Conservation (phyloP, 2,888 invertebrate genomes). For the Margaritifera margaritifera region DNA sequence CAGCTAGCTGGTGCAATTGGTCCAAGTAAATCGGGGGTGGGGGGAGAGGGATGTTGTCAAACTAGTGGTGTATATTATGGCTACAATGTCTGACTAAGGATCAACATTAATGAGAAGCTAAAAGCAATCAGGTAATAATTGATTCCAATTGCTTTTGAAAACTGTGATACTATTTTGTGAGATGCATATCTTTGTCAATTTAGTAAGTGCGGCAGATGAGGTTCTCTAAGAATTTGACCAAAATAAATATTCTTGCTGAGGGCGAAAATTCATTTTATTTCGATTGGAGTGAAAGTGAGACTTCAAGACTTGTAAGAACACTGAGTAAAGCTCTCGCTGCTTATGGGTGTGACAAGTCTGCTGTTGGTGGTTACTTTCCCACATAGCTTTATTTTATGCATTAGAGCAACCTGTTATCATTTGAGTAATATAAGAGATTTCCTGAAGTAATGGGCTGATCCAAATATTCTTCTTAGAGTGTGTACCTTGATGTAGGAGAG, state of each 20-base stretch:
- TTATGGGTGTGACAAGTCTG: conserved; percentile 16
- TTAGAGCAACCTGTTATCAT: conserved; percentile 9
- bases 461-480: conserved; percentile 21
- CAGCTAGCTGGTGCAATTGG: too few species aligned
- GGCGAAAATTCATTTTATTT: conserved; percentile 18
- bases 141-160: conserved; percentile 11
- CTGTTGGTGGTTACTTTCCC: conserved; percentile 11
- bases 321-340: conserved; percentile 11
- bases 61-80: conserved; percentile 13
- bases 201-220: conserved; percentile 18
- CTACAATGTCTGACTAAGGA: conserved; percentile 29
- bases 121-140: conserved; percentile 5
- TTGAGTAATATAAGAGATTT: conserved; percentile 20
- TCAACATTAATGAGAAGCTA: conserved; percentile 12
- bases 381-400: conserved; percentile 10
- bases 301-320: conserved; percentile 11
- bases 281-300: conserved; percentile 7
- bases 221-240: conserved; percentile 19
- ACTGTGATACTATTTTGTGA: conserved; percentile 20
- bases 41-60: neutral
- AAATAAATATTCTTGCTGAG: conserved; percentile 5
- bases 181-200: conserved; percentile 32
- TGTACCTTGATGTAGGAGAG: conserved; percentile 10
- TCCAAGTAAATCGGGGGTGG: too few species aligned
- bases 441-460: conserved; percentile 12